These are phyloP conservation scores for Apomyelois bistriatella DNA, from an alignment of 2,888 invertebrate species.

Conservation along the genomic window DNA sequence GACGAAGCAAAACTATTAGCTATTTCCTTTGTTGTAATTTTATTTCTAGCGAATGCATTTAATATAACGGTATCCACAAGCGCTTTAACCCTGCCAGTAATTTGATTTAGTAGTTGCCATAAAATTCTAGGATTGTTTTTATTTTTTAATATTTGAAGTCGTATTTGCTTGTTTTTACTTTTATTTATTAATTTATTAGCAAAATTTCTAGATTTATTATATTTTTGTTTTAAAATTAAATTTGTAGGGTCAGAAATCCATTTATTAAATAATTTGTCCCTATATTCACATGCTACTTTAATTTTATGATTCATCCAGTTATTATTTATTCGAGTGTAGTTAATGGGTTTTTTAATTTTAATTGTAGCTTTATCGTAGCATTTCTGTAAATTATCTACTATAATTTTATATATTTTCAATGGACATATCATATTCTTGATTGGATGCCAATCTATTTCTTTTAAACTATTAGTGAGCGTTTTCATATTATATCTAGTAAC, in stretches of 20 bases:
- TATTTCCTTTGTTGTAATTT: not conserved
- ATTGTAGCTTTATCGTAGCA: slow-evolving; percentile 9
- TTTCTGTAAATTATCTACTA: slow-evolving; percentile 9
- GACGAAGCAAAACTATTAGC: not conserved
- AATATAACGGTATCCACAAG: not conserved
- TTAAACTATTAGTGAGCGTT: not conserved
- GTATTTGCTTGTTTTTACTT: slow-evolving; percentile 11
- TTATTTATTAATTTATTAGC: slow-evolving; percentile 16
- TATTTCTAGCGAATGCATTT: not conserved
- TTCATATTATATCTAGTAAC: not conserved
- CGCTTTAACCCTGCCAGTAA: not conserved
- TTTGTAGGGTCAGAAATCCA: slow-evolving; percentile 20
- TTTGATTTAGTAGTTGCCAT: not conserved
- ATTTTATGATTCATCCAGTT: slow-evolving; percentile 18
- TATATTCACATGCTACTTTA: slow-evolving; percentile 17
- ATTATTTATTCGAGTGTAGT: slow-evolving; percentile 1
- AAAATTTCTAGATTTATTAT: slow-evolving; percentile 15
- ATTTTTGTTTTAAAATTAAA: slow-evolving; percentile 14
- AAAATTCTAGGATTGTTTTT: not conserved
- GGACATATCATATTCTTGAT: not conserved
- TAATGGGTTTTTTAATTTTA: not conserved
- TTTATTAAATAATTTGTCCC: slow-evolving; percentile 18
- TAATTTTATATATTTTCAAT: slow-evolving; percentile 14
- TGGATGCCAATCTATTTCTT: not conserved
- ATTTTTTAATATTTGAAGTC: not conserved